These are phyloP conservation scores for Ferdinandea cuprea DNA, from an alignment of 2,888 invertebrate genomes.

Conservation along the genomic window DNA sequence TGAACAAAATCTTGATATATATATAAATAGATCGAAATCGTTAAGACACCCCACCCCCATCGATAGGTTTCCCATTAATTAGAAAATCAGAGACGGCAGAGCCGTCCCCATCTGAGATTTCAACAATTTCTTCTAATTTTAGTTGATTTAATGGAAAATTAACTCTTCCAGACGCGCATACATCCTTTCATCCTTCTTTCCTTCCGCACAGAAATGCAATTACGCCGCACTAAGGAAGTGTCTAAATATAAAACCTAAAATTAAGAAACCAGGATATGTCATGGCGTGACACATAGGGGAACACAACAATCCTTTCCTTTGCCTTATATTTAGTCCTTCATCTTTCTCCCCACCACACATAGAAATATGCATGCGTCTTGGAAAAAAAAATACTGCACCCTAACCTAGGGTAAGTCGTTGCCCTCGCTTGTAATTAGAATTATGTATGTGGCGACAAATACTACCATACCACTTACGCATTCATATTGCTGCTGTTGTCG, in stretches of 20 bases:
- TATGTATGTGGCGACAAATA: constrained; percentile 40
- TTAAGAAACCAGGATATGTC: constrained; percentile 20
- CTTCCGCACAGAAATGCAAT: constrained; percentile 32
- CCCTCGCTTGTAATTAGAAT: constrained; percentile 20
- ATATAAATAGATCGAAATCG: constrained; percentile 46
- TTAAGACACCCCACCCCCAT: constrained; percentile 67
- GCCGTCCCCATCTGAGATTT: constrained; percentile 53
- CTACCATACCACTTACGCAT: constrained; percentile 39
- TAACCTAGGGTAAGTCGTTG: constrained; percentile 70
- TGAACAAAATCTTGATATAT: constrained; percentile 52
- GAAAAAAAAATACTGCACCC: constrained; percentile 52
- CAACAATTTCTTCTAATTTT: constrained; percentile 53
- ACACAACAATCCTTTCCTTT: constrained; percentile 51
- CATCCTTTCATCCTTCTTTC: constrained; percentile 42
- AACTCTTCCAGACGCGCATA: constrained; percentile 59
- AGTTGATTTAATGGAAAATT: constrained; percentile 69
- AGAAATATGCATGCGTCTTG: too few relatives aligned
- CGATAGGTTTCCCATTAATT: constrained; percentile 69
- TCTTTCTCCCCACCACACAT: background rate
- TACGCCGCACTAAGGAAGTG: constrained; percentile 27
- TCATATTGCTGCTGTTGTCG: background rate
- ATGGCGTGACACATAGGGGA: constrained; percentile 51
- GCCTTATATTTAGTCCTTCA: constrained; percentile 7
- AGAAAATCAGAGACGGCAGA: background rate
- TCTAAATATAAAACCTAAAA: constrained; percentile 58